A percentile compares a stretch with the other conserved stretches of the same genome.
Conservation (phyloP, 2,113 vertebrate genomes). For the Campylomormyrus tamandua region DNA sequence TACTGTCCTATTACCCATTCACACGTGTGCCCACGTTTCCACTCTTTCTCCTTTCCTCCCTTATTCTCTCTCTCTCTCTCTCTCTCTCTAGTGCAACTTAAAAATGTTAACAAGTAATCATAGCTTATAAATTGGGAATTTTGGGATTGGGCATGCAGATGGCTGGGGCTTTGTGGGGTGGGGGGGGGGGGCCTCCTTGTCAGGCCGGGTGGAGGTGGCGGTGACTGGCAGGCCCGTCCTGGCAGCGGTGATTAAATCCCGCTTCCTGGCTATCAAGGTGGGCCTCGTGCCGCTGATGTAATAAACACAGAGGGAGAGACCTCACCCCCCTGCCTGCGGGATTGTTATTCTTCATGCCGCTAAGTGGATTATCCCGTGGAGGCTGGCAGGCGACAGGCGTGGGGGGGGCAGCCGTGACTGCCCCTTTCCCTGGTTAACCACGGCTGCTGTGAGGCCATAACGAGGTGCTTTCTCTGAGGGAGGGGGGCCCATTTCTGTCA, state of each 20-base stretch:
- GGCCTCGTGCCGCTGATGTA: background rate
- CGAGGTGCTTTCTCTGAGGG: background rate
- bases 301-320: background rate
- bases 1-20: background rate
- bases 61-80: background rate
- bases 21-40: too few species aligned
- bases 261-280: conserved; percentile 9
- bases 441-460: background rate
- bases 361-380: conserved; percentile 16
- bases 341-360: conserved; percentile 11
- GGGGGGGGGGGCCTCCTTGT: background rate
- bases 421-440: background rate
- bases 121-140: background rate
- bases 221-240: background rate
- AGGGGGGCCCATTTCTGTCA: background rate
- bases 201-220: background rate
- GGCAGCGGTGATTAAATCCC: background rate
- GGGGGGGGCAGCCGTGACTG: background rate
- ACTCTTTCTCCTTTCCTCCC: too few species aligned
- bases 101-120: background rate
- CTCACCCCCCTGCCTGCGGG: background rate
- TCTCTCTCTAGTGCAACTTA: background rate
- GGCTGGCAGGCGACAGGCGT: background rate
- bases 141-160: background rate
- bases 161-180: background rate